Base-by-base conservation (phyloP, 2,113 vertebrate species). In the Sinocyclocheilus grahami region DNA sequence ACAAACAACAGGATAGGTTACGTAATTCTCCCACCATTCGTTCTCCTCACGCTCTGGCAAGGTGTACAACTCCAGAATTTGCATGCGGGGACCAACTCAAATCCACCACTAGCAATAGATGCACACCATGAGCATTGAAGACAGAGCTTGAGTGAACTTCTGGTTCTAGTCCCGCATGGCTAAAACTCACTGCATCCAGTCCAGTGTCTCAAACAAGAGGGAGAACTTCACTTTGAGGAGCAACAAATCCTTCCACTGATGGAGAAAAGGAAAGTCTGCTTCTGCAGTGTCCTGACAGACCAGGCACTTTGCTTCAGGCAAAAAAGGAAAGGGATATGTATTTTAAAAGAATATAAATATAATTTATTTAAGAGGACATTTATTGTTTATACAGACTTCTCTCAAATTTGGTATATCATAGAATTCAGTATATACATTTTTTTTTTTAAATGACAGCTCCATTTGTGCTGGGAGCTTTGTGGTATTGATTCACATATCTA, bases 91-190 rank as follows among this genome's bases (percentile, higher is more conserved):
- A 82, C 51, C 22, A 53, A 22, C 22, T 60, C 85, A 22, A 79
- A 58, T 62, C 75, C 81, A 78, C 79, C 24, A 55, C 74, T 78
- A 89, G 88, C 86, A 87, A 85, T 87, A 89, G 88, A 85, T 60
- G 39, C 27, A 63, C 46, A 55, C 58, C n/a, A 65, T 48, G 33
- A 75, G 71, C 24, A 51, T n/a, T 55, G 72, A 46, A 37, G 12
- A 48, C 18, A 11, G 10, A 53, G 78, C 51, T 53, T 48, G 78
- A 24, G 79, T 72, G 33, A 78, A 85, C 78, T 46, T 58, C 69
- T 12, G 55, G 20, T 62, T 86, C 80, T 82, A 76, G 76, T 51
- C 75, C 42, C 30, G 79, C 46, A 42, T 65, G 82, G 33, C 55
- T 39, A 69, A 79, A 58, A 24, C 24, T 58, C 46, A 53, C 71